Conservation (phyloP, 2,113 vertebrate species). For the Brachyistius frenatus region DNA sequence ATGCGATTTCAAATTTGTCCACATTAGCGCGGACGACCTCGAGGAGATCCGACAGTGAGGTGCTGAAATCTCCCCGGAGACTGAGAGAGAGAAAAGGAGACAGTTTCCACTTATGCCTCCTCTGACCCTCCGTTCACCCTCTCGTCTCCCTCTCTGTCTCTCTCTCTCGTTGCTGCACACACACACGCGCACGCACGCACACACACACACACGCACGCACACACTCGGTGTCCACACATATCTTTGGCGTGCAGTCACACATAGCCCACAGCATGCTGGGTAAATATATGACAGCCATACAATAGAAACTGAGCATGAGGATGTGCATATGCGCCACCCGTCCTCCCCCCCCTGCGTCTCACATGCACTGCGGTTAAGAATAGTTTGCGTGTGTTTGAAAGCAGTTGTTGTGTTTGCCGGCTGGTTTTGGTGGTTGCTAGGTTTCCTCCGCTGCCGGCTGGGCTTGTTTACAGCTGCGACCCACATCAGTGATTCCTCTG, state of each 20-base stretch:
- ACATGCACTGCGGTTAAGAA: background rate
- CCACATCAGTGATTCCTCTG: slow-evolving; percentile 20
- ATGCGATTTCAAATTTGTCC: slow-evolving; percentile 25
- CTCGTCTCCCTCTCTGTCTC: background rate
- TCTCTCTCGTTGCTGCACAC: background rate
- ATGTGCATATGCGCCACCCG: background rate
- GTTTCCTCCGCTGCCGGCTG: slow-evolving; percentile 30
- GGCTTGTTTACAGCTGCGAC: slow-evolving; percentile 55
- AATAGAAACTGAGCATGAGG: slow-evolving; percentile 25
- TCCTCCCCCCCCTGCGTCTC: background rate
- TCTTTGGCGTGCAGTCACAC: slow-evolving; percentile 32
- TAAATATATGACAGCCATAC: slow-evolving; percentile 29
- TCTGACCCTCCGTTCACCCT: slow-evolving; percentile 61
- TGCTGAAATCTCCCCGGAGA: slow-evolving; percentile 50
- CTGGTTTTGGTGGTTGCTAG: slow-evolving; percentile 58
- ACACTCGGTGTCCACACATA: slow-evolving; percentile 30
- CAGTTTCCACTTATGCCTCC: slow-evolving; percentile 40
- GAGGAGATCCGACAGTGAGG: slow-evolving; percentile 49
- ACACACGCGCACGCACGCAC: too few species aligned
- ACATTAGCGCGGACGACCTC: slow-evolving; percentile 27
- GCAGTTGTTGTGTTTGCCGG: slow-evolving; percentile 50
- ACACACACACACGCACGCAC: background rate
- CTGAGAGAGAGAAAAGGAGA: slow-evolving; percentile 37
- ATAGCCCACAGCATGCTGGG: slow-evolving; percentile 39
- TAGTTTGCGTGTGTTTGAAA: slow-evolving; percentile 46